These are phyloP conservation scores for Cherax quadricarinatus DNA, from an alignment of 1,140 invertebrate genomes.

Conservation along the genomic window DNA sequence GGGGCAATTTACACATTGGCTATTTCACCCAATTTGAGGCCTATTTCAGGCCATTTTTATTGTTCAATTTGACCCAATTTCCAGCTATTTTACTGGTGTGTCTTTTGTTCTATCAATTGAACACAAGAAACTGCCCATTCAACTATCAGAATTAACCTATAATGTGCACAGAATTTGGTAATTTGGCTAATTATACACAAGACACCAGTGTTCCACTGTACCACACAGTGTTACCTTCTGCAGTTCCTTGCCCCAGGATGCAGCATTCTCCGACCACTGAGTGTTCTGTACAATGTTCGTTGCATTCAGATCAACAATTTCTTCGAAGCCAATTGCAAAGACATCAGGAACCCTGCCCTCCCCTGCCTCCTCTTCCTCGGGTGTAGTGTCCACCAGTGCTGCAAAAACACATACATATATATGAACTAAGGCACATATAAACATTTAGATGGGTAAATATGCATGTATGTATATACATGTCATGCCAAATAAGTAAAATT, in stretches of 20 bases:
- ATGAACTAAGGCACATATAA: not conserved
- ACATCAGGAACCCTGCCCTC: slow-evolving; percentile 84
- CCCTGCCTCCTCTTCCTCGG: slow-evolving; percentile 75
- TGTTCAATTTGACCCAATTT: no score
- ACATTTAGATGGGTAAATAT: not conserved
- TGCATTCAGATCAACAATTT: slow-evolving; percentile 99
- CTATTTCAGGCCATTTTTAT: no score
- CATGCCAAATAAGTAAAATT: no score
- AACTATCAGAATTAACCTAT: no score
- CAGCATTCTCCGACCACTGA: slow-evolving; percentile 90
- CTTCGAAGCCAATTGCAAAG: slow-evolving; percentile 98
- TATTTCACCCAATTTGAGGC: no score
- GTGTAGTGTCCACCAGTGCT: slow-evolving; percentile 79
- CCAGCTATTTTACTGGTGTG: no score
- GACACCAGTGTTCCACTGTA: no score
- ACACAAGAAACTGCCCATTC: no score
- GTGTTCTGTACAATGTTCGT: slow-evolving; percentile 90
- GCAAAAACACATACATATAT: slow-evolving; percentile 24
- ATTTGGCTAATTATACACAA: no score
- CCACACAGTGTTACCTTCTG: slow-evolving; percentile 81
- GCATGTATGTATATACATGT: not conserved
- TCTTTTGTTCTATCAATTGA: no score
- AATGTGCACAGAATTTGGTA: no score
- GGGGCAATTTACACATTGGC: no score
- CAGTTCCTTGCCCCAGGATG: slow-evolving; percentile 96